Evolutionary conservation across 1,140 invertebrate species (phyloP).

Genomic region (Macrosteles quadrilineatus): DNA sequence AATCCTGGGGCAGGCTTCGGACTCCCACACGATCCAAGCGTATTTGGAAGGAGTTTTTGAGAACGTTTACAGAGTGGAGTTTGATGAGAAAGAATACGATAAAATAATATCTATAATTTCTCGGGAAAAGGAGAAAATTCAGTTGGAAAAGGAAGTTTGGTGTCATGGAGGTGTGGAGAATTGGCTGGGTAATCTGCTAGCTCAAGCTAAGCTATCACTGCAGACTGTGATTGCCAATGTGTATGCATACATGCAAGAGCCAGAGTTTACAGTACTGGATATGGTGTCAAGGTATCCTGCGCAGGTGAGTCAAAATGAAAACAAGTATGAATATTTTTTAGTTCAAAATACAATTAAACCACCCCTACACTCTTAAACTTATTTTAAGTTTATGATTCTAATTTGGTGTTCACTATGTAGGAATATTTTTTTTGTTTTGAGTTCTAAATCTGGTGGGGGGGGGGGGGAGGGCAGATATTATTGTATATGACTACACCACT

Average conservation of each 20-base stretch:
- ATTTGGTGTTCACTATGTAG: too few species aligned
- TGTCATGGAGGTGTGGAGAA: slow-evolving; percentile 81
- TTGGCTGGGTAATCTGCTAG: slow-evolving; percentile 76
- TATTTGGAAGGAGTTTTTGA: slow-evolving; percentile 85
- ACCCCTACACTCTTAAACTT: too few species aligned
- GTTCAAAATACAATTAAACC: too few species aligned
- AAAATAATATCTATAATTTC: slow-evolving; percentile 75
- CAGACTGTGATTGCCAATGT: slow-evolving; percentile 73
- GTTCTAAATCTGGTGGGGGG: too few species aligned
- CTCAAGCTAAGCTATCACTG: slow-evolving; percentile 71
- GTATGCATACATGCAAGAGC: slow-evolving; percentile 64
- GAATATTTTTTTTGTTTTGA: too few species aligned
- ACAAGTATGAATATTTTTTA: too few species aligned
- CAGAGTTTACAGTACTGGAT: slow-evolving; percentile 73
- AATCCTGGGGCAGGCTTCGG: slow-evolving; percentile 86
- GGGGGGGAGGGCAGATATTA: too few species aligned
- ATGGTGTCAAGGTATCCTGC: slow-evolving; percentile 63
- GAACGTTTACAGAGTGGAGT: slow-evolving; percentile 73
- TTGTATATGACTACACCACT: too few species aligned
- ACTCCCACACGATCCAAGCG: slow-evolving; percentile 82
- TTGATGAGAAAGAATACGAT: slow-evolving; percentile 76
- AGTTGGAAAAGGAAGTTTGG: slow-evolving; percentile 69
- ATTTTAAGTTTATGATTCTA: too few species aligned
- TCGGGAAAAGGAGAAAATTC: slow-evolving; percentile 72
- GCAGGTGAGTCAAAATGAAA: slow-evolving; percentile 61